Percentiles rank a stretch among this genome's conserved stretches.
Conservation (phyloP, 2,797 vertebrate genomes). For the Allobates femoralis region DNA sequence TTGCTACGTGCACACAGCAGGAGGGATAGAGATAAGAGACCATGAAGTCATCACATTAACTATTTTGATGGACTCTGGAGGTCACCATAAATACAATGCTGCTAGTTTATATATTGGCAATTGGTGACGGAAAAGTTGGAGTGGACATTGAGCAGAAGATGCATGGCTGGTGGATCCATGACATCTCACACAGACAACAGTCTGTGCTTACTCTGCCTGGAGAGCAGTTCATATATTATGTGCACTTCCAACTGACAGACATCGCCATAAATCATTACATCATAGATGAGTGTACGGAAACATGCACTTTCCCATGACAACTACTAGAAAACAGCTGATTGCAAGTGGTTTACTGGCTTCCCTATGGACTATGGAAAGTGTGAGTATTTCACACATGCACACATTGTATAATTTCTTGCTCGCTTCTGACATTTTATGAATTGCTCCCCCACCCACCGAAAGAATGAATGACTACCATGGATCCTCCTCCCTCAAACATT, state of each 20-base stretch:
- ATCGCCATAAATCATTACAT: conserved; percentile 2
- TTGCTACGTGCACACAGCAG: not conserved
- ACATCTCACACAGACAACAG: not conserved
- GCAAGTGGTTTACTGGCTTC: not conserved
- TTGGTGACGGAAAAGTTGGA: too few relatives aligned
- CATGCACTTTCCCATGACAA: not conserved
- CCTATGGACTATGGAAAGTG: not conserved
- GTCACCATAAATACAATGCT: not conserved
- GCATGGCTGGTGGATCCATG: too few relatives aligned
- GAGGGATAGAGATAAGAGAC: too few relatives aligned
- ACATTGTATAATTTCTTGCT: not conserved
- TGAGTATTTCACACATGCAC: not conserved
- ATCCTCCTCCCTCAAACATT: not conserved
- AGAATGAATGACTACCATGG: not conserved
- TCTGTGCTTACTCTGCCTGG: not conserved
- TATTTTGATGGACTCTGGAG: not conserved
- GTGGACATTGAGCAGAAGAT: not conserved
- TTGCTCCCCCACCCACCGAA: not conserved
- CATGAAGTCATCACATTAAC: not conserved
- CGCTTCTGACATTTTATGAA: not conserved
- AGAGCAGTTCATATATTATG: not conserved
- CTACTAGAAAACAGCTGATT: not conserved
- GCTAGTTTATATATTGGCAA: not conserved
- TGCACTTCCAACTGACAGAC: not conserved
- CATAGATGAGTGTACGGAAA: conserved; percentile 10